Conservation (phyloP, 2,797 vertebrate species). For the Mormyrus proboscirostris region DNA sequence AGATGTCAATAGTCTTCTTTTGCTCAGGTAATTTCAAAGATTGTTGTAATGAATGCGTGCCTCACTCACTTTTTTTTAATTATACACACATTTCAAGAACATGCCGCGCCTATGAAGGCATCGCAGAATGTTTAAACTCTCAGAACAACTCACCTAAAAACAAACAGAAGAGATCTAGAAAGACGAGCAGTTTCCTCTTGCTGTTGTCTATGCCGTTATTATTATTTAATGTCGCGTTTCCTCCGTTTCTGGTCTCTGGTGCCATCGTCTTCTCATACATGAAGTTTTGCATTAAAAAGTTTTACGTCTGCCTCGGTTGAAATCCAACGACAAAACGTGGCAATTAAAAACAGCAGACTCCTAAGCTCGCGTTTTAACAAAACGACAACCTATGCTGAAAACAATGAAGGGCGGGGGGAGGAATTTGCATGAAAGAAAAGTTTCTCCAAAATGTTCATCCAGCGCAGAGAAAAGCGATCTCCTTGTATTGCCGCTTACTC, state of each 20-base stretch:
- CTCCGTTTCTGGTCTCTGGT: slow-evolving; percentile 88
- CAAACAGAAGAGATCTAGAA: slow-evolving; percentile 87
- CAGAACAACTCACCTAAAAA: slow-evolving; percentile 77
- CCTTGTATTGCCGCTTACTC: neutral
- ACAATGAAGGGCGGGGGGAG: neutral
- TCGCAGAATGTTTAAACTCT: too few relatives aligned
- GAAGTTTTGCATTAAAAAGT: slow-evolving; percentile 81
- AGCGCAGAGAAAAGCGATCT: neutral
- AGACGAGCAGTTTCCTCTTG: slow-evolving; percentile 80
- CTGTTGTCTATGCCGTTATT: slow-evolving; percentile 73
- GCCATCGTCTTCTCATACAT: slow-evolving; percentile 97
- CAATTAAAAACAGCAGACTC: slow-evolving; percentile 11
- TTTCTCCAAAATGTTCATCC: neutral
- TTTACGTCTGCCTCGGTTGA: slow-evolving; percentile 28
- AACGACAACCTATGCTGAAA: neutral
- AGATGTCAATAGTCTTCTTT: neutral
- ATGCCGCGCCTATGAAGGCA: neutral
- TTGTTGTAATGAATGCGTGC: neutral
- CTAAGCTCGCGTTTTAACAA: neutral
- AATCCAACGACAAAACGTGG: slow-evolving; percentile 45
- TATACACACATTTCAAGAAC: neutral
- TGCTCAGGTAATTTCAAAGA: neutral
- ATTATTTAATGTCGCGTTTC: slow-evolving; percentile 81
- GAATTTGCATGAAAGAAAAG: neutral
- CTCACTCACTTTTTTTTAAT: neutral